Evolutionary conservation across 2,888 invertebrate genomes (phyloP).

Genomic region (Drosophila formosana): DNA sequence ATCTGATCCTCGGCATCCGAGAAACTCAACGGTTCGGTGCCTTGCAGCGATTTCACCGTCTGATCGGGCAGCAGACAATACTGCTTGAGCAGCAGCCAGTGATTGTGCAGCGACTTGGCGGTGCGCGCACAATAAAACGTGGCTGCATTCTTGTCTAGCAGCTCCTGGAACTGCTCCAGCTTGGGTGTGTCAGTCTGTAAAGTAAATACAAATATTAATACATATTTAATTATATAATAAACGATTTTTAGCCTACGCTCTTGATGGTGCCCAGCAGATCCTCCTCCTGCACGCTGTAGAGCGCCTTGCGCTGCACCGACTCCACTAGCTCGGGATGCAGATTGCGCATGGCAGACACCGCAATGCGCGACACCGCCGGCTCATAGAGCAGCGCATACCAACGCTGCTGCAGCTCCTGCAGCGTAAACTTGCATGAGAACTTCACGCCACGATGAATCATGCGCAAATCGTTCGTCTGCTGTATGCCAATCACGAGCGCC

Average conservation of each 20-base stretch:
- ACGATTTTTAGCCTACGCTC: constrained; percentile 87
- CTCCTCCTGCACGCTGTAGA: constrained; percentile 96
- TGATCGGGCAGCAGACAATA: constrained; percentile 97
- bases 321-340: constrained; percentile 96
- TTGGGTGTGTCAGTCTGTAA: constrained; percentile 90
- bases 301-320: constrained; percentile 93
- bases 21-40: constrained; percentile 90
- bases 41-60: constrained; percentile 88
- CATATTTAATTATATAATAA: background rate
- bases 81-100: constrained; percentile 97
- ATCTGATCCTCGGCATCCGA: constrained; percentile 97
- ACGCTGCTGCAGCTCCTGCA: constrained; percentile 96
- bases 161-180: constrained; percentile 92
- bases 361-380: constrained; percentile 95
- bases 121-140: constrained; percentile 95
- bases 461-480: constrained; percentile 93
- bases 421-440: constrained; percentile 97
- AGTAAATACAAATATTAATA: background rate
- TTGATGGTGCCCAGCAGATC: constrained; percentile 92
- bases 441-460: constrained; percentile 96
- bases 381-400: constrained; percentile 99
- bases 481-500: constrained; percentile 95
- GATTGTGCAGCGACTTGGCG: constrained; percentile 92
- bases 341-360: constrained; percentile 96
- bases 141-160: constrained; percentile 93